Evolutionary conservation across 2,888 invertebrate genomes (phyloP).

Genomic region (Lasioglossum pauxillum): DNA sequence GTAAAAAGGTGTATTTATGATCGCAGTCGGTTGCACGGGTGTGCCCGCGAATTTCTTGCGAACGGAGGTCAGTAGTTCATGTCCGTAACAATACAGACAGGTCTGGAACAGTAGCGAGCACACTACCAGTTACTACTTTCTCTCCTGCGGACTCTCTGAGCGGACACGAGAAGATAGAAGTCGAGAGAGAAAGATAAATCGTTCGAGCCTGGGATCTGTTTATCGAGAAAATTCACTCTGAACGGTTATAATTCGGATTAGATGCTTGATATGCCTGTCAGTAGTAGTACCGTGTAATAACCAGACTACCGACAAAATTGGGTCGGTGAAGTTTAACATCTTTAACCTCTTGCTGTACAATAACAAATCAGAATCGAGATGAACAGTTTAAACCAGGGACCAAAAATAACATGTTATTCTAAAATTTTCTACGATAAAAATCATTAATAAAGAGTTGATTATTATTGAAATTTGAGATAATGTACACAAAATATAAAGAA

Average conservation of each 20-base stretch:
- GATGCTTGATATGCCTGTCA: not conserved
- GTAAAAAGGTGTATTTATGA: constrained; percentile 26
- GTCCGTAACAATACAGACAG: constrained; percentile 22
- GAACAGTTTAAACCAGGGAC: no score
- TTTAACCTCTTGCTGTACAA: not conserved
- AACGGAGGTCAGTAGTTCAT: constrained; percentile 43
- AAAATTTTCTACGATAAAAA: no score
- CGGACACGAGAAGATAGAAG: not conserved
- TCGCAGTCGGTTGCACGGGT: constrained; percentile 37
- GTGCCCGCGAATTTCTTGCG: constrained; percentile 25
- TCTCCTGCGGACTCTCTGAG: not conserved
- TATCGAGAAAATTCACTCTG: not conserved
- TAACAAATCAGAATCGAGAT: no score
- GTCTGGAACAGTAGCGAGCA: not conserved
- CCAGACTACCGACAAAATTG: not conserved
- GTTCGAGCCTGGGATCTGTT: not conserved
- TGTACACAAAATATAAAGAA: no score
- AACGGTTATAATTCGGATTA: not conserved
- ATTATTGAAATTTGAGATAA: no score
- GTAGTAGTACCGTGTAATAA: not conserved
- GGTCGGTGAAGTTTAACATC: no score
- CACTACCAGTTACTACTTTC: not conserved
- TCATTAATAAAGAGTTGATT: no score
- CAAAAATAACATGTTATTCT: no score
- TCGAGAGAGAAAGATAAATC: not conserved